phyloP scores from a whole-genome alignment of 64 coral and sea anemone species.

The Dendrophyllia cribrosa region DNA sequence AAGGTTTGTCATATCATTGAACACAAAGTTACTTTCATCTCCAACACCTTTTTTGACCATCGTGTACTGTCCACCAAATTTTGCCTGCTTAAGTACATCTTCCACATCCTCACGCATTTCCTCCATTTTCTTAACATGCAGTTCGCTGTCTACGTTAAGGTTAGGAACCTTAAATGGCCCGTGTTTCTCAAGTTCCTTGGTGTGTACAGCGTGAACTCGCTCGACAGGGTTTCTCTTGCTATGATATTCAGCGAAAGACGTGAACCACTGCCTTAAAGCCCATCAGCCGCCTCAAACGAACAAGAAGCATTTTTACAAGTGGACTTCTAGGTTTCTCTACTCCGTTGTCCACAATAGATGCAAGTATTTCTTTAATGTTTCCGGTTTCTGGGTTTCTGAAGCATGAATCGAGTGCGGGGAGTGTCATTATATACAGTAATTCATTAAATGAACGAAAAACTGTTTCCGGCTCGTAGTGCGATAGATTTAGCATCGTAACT shows the following conservation, averaged over 20 bases:
- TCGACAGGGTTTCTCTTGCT: slow-evolving; percentile 52
- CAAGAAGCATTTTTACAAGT: slow-evolving; percentile 55
- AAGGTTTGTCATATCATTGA: slow-evolving; percentile 21
- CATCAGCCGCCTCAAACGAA: slow-evolving; percentile 16
- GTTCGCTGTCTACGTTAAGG: slow-evolving; percentile 7
- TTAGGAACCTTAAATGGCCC: neutral
- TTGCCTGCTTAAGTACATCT: slow-evolving; percentile 12
- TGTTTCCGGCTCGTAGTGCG: slow-evolving; percentile 45
- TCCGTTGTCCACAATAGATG: slow-evolving; percentile 45
- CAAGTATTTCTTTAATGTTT: slow-evolving; percentile 36
- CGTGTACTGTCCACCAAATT: slow-evolving; percentile 44
- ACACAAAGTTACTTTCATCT: slow-evolving; percentile 16
- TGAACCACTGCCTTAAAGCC: slow-evolving; percentile 7
- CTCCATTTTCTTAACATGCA: slow-evolving; percentile 71
- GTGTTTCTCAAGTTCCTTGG: slow-evolving; percentile 36
- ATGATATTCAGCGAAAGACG: slow-evolving; percentile 66
- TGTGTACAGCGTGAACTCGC: slow-evolving; percentile 59
- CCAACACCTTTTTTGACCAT: slow-evolving; percentile 23
- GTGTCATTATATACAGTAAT: slow-evolving; percentile 23
- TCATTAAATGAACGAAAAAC: slow-evolving; percentile 56
- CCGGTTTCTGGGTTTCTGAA: slow-evolving; percentile 38
- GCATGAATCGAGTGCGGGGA: slow-evolving; percentile 23
- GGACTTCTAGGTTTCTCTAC: slow-evolving; percentile 44
- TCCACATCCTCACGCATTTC: slow-evolving; percentile 43
- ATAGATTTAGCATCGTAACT: slow-evolving; percentile 30